These are phyloP conservation scores for Drosophila tripunctata DNA, from an alignment of 2,888 invertebrate species.

Conservation along the genomic window DNA sequence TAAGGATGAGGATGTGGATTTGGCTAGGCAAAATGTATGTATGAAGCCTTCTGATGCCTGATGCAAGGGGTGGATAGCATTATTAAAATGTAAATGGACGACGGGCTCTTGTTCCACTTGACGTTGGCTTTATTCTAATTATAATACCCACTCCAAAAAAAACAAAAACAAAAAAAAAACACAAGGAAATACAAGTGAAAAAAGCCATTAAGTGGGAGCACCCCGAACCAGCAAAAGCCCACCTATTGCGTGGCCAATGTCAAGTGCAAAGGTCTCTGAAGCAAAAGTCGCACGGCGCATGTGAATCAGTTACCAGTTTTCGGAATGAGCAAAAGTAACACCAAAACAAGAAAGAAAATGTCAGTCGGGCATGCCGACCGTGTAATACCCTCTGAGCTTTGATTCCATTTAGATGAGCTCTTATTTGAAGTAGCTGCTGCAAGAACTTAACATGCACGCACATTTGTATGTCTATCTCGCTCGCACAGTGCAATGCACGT, in stretches of 20 bases:
- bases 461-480: too few species aligned
- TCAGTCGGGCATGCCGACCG: too few species aligned
- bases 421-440: too few species aligned
- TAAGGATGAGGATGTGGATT: neutral
- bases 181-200: too few species aligned
- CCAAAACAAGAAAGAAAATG: too few species aligned
- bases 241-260: constrained; percentile 60
- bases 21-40: neutral
- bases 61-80: constrained; percentile 23
- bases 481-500: too few species aligned
- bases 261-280: constrained; percentile 68
- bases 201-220: constrained; percentile 1
- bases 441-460: too few species aligned
- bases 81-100: constrained; percentile 13
- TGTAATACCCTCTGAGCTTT: too few species aligned
- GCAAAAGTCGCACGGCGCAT: constrained; percentile 37
- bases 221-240: constrained; percentile 25
- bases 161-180: too few species aligned
- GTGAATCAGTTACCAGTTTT: too few species aligned
- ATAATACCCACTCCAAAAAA: constrained; percentile 48
- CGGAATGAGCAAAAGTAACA: constrained; percentile 8
- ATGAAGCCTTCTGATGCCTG: too few species aligned
- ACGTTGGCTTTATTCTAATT: constrained; percentile 70
- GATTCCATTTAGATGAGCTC: too few species aligned
- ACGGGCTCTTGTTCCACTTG: constrained; percentile 41